These are phyloP conservation scores for Homalodisca vitripennis DNA, from an alignment of 1,140 invertebrate species.

Conservation along the genomic window DNA sequence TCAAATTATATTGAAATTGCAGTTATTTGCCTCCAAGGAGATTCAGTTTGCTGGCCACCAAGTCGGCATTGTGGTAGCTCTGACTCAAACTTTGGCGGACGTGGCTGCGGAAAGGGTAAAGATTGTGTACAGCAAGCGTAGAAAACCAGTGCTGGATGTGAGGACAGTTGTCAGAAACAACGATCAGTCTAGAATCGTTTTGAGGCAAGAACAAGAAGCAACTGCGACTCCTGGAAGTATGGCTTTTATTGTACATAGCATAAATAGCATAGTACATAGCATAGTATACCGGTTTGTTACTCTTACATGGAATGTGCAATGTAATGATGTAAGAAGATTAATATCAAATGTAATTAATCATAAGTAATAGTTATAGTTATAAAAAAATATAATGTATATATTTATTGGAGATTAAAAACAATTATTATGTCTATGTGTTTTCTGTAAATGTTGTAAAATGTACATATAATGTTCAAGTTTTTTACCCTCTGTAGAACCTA, in stretches of 20 bases:
- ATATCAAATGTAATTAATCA: too few relatives aligned
- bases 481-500: too few relatives aligned
- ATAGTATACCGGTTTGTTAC: too few relatives aligned
- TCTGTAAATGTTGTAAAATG: too few relatives aligned
- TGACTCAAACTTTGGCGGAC: conserved; percentile 57
- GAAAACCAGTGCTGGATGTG: conserved; percentile 60
- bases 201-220: conserved; percentile 11
- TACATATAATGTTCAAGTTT: too few relatives aligned
- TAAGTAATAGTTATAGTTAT: too few relatives aligned
- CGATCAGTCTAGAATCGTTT: conserved; percentile 45
- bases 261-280: not conserved
- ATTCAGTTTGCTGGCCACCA: conserved; percentile 69
- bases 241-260: not conserved
- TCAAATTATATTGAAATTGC: too few relatives aligned
- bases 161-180: conserved; percentile 57
- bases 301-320: too few relatives aligned
- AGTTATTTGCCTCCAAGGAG: conserved; percentile 53
- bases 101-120: conserved; percentile 63
- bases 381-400: too few relatives aligned
- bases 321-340: too few relatives aligned
- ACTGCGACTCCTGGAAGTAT: not conserved
- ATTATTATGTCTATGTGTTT: too few relatives aligned
- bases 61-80: conserved; percentile 67
- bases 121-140: conserved; percentile 58
- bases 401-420: too few relatives aligned